Evolutionary conservation across 2,113 vertebrate genomes (phyloP), one percentile per base, ranked within the genome.

Genomic region (Narcine bancroftii): DNA sequence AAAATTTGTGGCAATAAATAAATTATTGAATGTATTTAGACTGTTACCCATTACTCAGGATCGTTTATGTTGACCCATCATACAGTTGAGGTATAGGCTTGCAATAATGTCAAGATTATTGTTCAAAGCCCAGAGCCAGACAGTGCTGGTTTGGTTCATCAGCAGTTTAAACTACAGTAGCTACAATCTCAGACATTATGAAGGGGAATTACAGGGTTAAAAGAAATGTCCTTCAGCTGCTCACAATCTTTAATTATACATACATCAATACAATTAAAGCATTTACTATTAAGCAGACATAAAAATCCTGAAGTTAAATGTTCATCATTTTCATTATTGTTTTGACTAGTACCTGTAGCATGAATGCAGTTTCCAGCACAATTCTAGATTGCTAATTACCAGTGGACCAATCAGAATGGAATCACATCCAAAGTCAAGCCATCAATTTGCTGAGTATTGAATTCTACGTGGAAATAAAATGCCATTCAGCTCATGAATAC

Each of bases 381-480:
- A 75, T 50, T 26, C 79, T 26, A 15, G 21, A 53, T 10, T n/a
- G 47, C 29, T 56, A 11, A 53, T 63, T 77, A 47, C 45, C 24
- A 81, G 13, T 36, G 6, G 17, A 79, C 33, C 53, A 87, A 9
- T n/a, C 47, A 50, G 33, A 42, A 79, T 50, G 33, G 72, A 56
- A 6, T 56, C 50, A 85, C 56, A 85, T 17, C 17, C 13, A 83
- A 56, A 56, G 26, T 4, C 9, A n/a, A 56, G 26, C 0, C 26
- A 60, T 4, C 33, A 15, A 60, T 39, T 6, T 36, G 53, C 15
- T 60, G 15, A 60, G 15, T 39, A 87, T 87, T 21, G 36, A 36
- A 63, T 87, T 63, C 29, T n/a, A 87, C 36, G 7, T 75, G 72
- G n/a, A 39, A 87, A 33, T 87, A 87, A 63, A 87, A 85, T 85